Evolutionary conservation across 1,140 invertebrate species (phyloP), one percentile per base, ranked within the genome.

Genomic region (Stegodyphus dumicola): DNA sequence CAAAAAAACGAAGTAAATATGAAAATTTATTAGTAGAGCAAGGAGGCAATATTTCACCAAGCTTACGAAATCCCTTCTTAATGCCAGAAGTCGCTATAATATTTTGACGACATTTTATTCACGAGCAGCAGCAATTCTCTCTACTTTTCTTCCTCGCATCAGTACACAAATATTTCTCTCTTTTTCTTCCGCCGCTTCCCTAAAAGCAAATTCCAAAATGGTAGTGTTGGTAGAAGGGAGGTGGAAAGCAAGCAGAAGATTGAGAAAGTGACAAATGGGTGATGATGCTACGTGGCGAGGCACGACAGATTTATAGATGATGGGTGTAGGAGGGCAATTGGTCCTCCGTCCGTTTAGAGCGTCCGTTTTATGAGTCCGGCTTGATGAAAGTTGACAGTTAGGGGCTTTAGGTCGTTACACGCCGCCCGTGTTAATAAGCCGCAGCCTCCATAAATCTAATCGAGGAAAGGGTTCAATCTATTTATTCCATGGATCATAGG

Each of bases 331-430:
- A 75, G 73, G 73, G 73, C 73, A 75, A 75, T 75, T 75, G 73
- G 52, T 53, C 33, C 73, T 53, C 73, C 51, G 33, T 56, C 53
- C 73, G 73, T 75, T 17, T 75, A 56, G 73, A 51, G 73, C 73
- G 52, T 53, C 53, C 52, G 2, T 75, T 75, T 75, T 75, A 75
- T 75, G 73, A 53, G 73, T n/a, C 53, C 13, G 52, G 11, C 73
- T 56, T 75, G 73, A 75, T 75, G 73, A 75, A 75, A 75, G 73
- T 75, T 75, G 73, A 75, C 73, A 75, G 73, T 75, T 75, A 75
- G 73, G 53, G 73, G 53, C 17, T 53, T 33, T 33, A 17, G 73
- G 53, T 75, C 73, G 73, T 75, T 75, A 75, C 73, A 75, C 73
- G 73, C 48, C 52, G 73, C 73, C 73, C 11, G 52, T 18, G 73